Percentiles rank a stretch among this genome's conserved stretches.
Evolutionary conservation across 1,140 invertebrate species (phyloP).

Genomic region (Drosophila mojavensis): DNA sequence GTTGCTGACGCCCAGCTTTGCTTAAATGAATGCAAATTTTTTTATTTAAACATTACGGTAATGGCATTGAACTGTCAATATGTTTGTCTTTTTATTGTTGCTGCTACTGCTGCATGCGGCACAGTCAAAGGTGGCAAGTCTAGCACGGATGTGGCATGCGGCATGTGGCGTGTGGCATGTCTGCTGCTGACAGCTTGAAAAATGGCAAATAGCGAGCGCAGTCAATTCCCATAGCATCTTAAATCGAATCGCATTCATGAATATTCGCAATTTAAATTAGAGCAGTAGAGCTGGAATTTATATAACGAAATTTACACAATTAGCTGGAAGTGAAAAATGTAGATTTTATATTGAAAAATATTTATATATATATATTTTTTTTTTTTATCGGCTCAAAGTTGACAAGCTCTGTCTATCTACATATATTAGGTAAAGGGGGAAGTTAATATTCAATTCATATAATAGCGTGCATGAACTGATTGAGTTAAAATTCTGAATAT

Average conservation of each 20-base stretch:
- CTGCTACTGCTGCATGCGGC: conserved; percentile 2
- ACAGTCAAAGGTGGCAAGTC: conserved; percentile 6
- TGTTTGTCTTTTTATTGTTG: conserved; percentile 73
- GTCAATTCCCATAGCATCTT: conserved; percentile 55
- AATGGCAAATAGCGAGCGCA: conserved; percentile 52
- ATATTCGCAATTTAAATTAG: conserved; percentile 1
- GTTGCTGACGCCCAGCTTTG: conserved; percentile 25
- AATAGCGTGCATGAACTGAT: too few relatives aligned
- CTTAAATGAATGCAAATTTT: conserved; percentile 78
- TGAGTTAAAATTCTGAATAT: too few relatives aligned
- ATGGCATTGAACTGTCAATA: conserved; percentile 80
- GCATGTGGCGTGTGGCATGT: conserved; percentile 33
- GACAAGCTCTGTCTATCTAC: too few relatives aligned
- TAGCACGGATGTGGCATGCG: neutral
- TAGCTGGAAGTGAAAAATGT: too few relatives aligned
- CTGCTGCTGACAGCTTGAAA: conserved; percentile 70
- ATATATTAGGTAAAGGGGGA: too few relatives aligned
- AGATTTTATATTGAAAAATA: too few relatives aligned
- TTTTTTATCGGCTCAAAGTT: too few relatives aligned
- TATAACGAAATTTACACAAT: too few relatives aligned
- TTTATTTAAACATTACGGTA: conserved; percentile 78
- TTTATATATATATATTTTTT: too few relatives aligned
- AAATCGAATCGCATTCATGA: conserved; percentile 35
- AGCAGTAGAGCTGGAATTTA: neutral
- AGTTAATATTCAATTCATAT: too few relatives aligned